A percentile compares a stretch with the other conserved stretches of the same genome.
phyloP scores from a whole-genome alignment of 1,140 invertebrate species.

The Holcopasites calliopsidis region DNA sequence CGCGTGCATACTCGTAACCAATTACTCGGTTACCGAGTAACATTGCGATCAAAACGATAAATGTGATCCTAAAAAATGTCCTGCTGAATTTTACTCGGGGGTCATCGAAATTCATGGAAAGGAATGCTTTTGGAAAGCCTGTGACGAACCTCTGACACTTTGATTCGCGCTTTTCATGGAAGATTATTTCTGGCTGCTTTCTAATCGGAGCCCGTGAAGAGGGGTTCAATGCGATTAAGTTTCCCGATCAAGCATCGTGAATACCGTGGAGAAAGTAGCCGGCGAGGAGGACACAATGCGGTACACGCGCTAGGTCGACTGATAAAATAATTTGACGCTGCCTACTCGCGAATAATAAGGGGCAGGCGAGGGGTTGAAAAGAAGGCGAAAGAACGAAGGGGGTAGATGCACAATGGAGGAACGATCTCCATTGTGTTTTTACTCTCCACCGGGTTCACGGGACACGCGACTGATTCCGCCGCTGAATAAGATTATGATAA shows the following conservation, averaged over 20 bases:
- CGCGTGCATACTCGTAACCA: background rate
- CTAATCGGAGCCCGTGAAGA: background rate
- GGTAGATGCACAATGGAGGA: conserved; percentile 53
- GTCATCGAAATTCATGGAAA: too few relatives aligned
- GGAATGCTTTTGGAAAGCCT: too few relatives aligned
- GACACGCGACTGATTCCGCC: conserved; percentile 72
- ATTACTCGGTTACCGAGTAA: too few relatives aligned
- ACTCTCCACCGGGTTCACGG: conserved; percentile 51
- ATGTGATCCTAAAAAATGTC: too few relatives aligned
- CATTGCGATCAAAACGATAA: too few relatives aligned
- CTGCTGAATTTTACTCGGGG: too few relatives aligned
- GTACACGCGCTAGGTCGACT: conserved; percentile 12
- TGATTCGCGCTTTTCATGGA: too few relatives aligned
- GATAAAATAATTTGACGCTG: conserved; percentile 63
- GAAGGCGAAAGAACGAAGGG: conserved; percentile 40
- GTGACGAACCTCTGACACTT: too few relatives aligned
- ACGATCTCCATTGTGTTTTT: conserved; percentile 62
- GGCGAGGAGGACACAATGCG: conserved; percentile 5
- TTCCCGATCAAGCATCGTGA: background rate
- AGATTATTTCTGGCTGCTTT: background rate
- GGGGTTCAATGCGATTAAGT: background rate
- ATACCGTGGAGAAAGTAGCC: background rate
- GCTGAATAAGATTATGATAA: conserved; percentile 77
- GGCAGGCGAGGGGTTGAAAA: conserved; percentile 23
- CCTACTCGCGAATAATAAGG: conserved; percentile 55